A percentile compares a stretch with the other conserved stretches of the same genome.
Evolutionary conservation across 2,888 invertebrate genomes (phyloP).

Genomic region (Erpobdella octoculata): DNA sequence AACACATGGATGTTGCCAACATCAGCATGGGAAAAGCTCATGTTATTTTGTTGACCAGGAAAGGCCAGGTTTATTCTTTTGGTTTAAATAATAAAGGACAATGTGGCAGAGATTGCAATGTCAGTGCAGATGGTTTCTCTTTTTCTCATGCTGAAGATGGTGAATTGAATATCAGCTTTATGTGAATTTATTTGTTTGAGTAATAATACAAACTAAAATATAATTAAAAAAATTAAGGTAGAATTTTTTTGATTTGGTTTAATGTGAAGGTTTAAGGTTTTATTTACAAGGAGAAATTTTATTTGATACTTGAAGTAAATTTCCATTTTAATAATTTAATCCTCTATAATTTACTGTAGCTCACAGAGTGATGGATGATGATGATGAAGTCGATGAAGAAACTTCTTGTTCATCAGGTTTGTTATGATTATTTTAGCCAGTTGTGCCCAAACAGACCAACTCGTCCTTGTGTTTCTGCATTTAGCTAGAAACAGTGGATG

Average conservation of each 20-base stretch:
- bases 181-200: not conserved
- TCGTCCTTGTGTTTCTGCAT: no score
- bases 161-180: not conserved
- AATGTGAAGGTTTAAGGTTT: not conserved
- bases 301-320: not conserved
- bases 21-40: slow-evolving; percentile 91
- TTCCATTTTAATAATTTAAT: no score
- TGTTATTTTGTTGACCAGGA: slow-evolving; percentile 69
- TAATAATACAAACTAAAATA: not conserved
- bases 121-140: slow-evolving; percentile 52
- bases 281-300: not conserved
- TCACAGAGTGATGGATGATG: no score
- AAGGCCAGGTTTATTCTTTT: slow-evolving; percentile 85
- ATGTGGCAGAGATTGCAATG: slow-evolving; percentile 68
- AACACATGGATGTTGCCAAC: slow-evolving; percentile 65
- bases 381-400: no score
- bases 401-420: no score
- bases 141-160: slow-evolving; percentile 45
- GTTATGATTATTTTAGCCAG: no score
- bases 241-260: slow-evolving; percentile 7
- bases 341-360: no score
- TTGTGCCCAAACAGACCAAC: no score
- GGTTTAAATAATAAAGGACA: slow-evolving; percentile 96
- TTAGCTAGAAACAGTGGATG: no score
- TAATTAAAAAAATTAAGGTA: not conserved